Evolutionary conservation across 2,113 vertebrate species (phyloP), one percentile per base, ranked within the genome.

Genomic region (Chaetodon auriga): DNA sequence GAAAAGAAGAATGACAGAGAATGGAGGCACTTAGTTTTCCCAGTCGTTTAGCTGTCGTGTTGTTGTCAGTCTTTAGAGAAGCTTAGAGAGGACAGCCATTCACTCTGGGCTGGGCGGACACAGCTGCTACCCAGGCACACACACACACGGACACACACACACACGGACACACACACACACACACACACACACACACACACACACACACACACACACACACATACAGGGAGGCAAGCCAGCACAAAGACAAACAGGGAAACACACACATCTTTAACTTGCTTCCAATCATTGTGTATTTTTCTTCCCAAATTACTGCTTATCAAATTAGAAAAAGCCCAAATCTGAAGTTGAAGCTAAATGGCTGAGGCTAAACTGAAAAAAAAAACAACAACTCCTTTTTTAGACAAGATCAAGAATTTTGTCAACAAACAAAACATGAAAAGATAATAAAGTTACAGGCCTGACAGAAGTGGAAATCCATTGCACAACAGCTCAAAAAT

Each of bases 1-100:
- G 84, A 91, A 89, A 84, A 79, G 88, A 80, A 82, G 90, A 89
- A 80, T 78, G 91, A 83, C 78, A 60, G 82, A 91, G 90, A 93
- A 90, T 83, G 81, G 90, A 89, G 76, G 82, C 49, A 80, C 90
- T 89, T 88, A 55, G 84, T 89, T 92, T 93, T 92, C 92, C 92
- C 90, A 89, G 83, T 93, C 87, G 82, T 92, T 92, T 86, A 89
- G 92, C 86, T 80, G 87, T 86, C 53, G 82, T 58, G 88, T 77
- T 91, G 89, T 89, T 90, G 91, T 92, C 90, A 73, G 82, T 90
- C 88, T 90, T 81, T 75, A 86, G 60, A 89, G 85, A 53, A 78
- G 90, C 85, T 90, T 83, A 84, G 75, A 92, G 85, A 83, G 81
- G 80, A 62, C 71, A 6, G 81, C 70, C 74, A 85, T 91, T 93